Evolutionary conservation across 2,797 vertebrate genomes (phyloP), one percentile per base, ranked within the genome.

Genomic region (Eidolon dupreanum): DNA sequence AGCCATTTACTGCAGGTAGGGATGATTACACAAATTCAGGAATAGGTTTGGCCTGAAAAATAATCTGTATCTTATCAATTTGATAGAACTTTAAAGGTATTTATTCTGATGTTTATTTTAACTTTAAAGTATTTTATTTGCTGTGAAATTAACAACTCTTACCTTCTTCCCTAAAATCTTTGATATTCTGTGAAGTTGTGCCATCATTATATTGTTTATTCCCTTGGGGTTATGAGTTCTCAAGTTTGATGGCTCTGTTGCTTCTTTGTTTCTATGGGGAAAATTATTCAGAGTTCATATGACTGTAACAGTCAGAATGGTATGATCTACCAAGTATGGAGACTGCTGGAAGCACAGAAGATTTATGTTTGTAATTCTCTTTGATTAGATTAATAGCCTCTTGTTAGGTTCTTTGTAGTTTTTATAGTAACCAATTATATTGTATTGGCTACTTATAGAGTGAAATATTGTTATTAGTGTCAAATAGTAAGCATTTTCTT

Each of bases 251-350:
- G 73, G 16, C 41, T 65, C 38, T 93, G 16, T 88, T 89, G 61
- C 70, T 75, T 88, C 38, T 55, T 79, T 87, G 33, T 74, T 90
- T 79, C 33, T 73, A 3, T 77, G 90, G 61, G 78, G 49, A 84
- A 49, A 63, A 68, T 82, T 41, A 71, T 55, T 65, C 38, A 85
- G 28, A 49, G 86, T 95, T 86, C 87, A 90, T 28, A 31, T 90
- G 87, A 93, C 51, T 66, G 33, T 38, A 82, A 71, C 3, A 70
- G 79, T 94, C 75, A 90, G 86, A 93, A 81, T 81, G 81, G 86
- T 85, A 6, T 79, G 86, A 74, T 90, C n/a, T 22, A 74, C 49
- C 65, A 36, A 71, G 36, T 85, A 61, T 85, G 86, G 86, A 90
- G 81, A 79, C 38, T 66, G 2, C 33, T 28, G 55, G 33, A 79